Base-by-base conservation (phyloP, 1,140 invertebrate genomes). In the Helicoverpa armigera region DNA sequence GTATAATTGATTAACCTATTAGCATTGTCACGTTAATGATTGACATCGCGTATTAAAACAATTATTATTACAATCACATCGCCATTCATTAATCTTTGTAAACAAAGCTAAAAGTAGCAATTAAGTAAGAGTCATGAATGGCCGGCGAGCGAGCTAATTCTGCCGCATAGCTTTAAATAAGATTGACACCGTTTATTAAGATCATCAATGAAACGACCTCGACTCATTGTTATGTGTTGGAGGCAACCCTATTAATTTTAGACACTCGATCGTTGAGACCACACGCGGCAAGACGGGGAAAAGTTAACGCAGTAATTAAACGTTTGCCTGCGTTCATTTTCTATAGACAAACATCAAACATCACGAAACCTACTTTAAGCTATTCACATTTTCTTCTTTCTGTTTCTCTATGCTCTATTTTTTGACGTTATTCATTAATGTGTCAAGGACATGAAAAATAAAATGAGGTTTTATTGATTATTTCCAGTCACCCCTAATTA, bases 231-330 rank as follows among this genome's bases (percentile, higher is more conserved):
- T 80, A 56, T 69, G 82, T 86, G 84, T 79, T 65, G 77, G 80
- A 81, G 79, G 67, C 82, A 84, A 85, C 80, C 67, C 73, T 85
- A 82, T 86, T 86, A 82, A 85, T 83, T 70, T 79, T 61, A 79
- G 79, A 50, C 81, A 82, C 79, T 82, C 79, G 50, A 76, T 79
- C 35, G 48, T 61, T 60, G 53, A 76, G 84, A 86, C 86, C 88
- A 88, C 87, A 89, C 87, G 81, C 85, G 79, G 35, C 61, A 77
- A 50, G 9, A 63, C 51, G 83, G 84, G 84, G 87, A 85, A 86
- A 83, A 82, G 86, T 89, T 84, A 87, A 87, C 69, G 31, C 16
- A 77, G 48, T 86, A 87, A 69, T 51, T 69, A 43, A 50, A 4
- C 5, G 65, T 13, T 11, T 13, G 43, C 12, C 35, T 50, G 65